A percentile compares a stretch with the other conserved stretches of the same genome.
Evolutionary conservation across 2,888 invertebrate species (phyloP).

Genomic region (Drosophila aldrichi): DNA sequence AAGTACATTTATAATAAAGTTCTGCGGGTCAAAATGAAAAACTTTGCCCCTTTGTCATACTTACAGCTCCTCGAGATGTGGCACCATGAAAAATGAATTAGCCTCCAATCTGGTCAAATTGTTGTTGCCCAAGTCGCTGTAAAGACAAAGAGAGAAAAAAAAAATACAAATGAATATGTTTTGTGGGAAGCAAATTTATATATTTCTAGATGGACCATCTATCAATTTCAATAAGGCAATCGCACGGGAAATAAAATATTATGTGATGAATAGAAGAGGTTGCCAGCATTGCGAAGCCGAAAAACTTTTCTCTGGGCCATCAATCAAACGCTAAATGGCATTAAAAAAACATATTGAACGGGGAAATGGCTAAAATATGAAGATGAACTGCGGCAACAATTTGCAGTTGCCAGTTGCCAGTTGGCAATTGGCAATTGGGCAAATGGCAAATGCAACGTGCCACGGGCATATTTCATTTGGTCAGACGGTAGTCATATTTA

Average conservation of each 20-base stretch:
- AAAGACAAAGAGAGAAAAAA: conserved; percentile 4
- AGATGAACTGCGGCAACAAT: conserved; percentile 63
- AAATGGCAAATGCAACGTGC: conserved; percentile 33
- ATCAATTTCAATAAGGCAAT: conserved; percentile 65
- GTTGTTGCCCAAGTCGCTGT: conserved; percentile 93
- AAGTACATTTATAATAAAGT: conserved; percentile 15
- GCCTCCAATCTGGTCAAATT: conserved; percentile 91
- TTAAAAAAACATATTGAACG: conserved; percentile 45
- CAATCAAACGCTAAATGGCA: conserved; percentile 59
- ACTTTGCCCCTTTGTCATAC: conserved; percentile 82
- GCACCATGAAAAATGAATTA: conserved; percentile 89
- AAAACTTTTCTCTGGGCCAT: conserved; percentile 49
- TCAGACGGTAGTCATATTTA: conserved; percentile 27
- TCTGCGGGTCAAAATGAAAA: conserved; percentile 2
- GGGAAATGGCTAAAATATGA: conserved; percentile 55
- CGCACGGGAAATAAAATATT: conserved; percentile 38
- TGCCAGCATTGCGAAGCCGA: conserved; percentile 24
- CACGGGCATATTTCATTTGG: conserved; percentile 18
- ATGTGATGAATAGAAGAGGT: conserved; percentile 54
- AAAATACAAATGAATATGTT: conserved; percentile 60
- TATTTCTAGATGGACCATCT: conserved; percentile 42
- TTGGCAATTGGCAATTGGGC: conserved; percentile 31
- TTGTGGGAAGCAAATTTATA: conserved; percentile 15
- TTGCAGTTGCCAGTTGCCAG: conserved; percentile 14
- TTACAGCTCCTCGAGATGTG: conserved; percentile 91